Percentiles rank a stretch among this genome's conserved stretches.
Evolutionary conservation across 2,888 invertebrate genomes (phyloP).

Genomic region (Petrolisthes manimaculis): DNA sequence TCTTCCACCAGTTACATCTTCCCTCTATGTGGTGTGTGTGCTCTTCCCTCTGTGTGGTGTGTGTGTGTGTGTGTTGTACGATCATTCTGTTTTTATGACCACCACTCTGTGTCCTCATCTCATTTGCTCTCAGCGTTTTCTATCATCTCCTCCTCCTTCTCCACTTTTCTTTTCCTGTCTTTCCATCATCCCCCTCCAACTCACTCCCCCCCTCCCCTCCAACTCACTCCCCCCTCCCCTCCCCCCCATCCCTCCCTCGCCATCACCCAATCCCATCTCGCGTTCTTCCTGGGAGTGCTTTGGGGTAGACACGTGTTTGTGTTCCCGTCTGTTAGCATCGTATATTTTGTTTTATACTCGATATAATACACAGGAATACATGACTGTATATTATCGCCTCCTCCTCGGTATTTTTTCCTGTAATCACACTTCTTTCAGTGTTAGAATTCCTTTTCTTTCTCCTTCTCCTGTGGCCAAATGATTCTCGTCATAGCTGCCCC

Average conservation of each 20-base stretch:
- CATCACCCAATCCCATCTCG: not conserved
- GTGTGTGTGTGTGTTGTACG: too few relatives aligned
- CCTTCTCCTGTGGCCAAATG: too few relatives aligned
- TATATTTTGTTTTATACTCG: too few relatives aligned
- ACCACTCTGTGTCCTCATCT: not conserved
- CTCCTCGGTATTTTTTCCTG: too few relatives aligned
- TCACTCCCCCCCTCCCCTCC: not conserved
- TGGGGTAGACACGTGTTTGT: too few relatives aligned
- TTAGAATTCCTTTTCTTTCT: not conserved
- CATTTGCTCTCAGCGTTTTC: not conserved
- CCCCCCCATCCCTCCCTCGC: not conserved
- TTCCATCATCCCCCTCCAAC: not conserved
- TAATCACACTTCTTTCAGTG: not conserved
- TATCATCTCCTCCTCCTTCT: not conserved
- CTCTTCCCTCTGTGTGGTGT: too few relatives aligned
- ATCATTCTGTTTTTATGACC: not conserved
- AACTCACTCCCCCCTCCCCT: not conserved
- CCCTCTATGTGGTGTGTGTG: too few relatives aligned
- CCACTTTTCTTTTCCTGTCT: not conserved
- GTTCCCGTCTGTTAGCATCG: too few relatives aligned
- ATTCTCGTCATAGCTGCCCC: too few relatives aligned
- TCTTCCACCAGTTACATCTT: not conserved
- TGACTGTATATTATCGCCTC: too few relatives aligned
- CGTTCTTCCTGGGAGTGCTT: not conserved
- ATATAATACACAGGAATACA: too few relatives aligned